Evolutionary conservation across 2,888 invertebrate species (phyloP).

Genomic region (Ectemnius continuus): DNA sequence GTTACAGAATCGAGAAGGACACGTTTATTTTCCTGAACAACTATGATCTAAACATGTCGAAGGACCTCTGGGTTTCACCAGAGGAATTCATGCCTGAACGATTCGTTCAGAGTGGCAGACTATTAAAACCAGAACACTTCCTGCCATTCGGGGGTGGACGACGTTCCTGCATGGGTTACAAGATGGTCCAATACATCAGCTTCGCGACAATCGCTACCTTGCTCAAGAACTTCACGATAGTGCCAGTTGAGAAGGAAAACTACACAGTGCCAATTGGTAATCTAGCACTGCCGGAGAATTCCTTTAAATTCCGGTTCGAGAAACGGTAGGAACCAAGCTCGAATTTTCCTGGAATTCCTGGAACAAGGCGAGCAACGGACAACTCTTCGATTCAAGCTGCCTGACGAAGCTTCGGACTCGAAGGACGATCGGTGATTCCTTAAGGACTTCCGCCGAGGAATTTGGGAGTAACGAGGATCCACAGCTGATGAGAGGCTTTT

Average conservation of each 20-base stretch:
- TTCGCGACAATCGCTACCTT: constrained; percentile 80
- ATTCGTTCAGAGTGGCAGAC: constrained; percentile 80
- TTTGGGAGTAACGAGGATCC: constrained; percentile 14
- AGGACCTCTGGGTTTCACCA: constrained; percentile 82
- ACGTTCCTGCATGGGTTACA: constrained; percentile 85
- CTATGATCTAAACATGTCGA: constrained; percentile 83
- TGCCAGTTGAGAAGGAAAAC: constrained; percentile 76
- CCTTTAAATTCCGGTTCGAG: constrained; percentile 79
- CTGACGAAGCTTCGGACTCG: constrained; percentile 7
- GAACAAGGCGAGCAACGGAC: background rate
- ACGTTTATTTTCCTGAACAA: constrained; percentile 84
- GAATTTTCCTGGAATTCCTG: background rate
- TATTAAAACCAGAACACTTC: constrained; percentile 83
- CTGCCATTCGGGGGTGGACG: constrained; percentile 84
- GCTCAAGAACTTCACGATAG: constrained; percentile 80
- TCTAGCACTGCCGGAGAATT: constrained; percentile 79
- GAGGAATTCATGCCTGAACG: constrained; percentile 82
- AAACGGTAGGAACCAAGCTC: constrained; percentile 67
- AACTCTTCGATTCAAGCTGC: constrained; percentile 16
- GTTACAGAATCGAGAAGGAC: constrained; percentile 81
- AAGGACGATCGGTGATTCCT: background rate
- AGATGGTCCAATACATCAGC: constrained; percentile 82
- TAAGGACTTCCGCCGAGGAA: background rate
- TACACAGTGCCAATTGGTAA: constrained; percentile 81
- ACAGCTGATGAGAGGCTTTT: constrained; percentile 51